Percentiles rank a stretch among this genome's conserved stretches.
Evolutionary conservation across 1,140 invertebrate genomes (phyloP).

Genomic region (Lepidotrigona ventralis): DNA sequence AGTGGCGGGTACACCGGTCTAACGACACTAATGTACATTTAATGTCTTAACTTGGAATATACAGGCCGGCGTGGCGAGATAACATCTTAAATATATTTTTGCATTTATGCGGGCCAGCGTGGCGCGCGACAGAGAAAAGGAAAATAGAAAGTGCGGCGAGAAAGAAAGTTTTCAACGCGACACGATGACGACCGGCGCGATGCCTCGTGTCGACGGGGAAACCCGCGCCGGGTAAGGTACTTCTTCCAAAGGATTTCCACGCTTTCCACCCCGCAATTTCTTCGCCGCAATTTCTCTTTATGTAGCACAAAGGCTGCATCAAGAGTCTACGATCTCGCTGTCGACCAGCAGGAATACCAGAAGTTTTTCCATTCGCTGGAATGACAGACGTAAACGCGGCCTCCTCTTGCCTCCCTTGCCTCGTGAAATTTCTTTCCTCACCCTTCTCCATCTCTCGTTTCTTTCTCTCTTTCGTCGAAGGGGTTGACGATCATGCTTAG

Average conservation of each 20-base stretch:
- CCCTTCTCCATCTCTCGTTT: background rate
- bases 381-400: constrained; percentile 39
- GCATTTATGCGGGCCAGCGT: constrained; percentile 56
- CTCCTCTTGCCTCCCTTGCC: constrained; percentile 31
- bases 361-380: constrained; percentile 66
- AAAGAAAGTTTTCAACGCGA: constrained; percentile 56
- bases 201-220: background rate
- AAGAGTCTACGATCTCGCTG: constrained; percentile 60
- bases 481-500: background rate
- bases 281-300: constrained; percentile 44
- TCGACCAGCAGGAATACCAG: constrained; percentile 58
- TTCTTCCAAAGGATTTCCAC: constrained; percentile 54
- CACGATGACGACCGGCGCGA: constrained; percentile 17
- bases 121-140: background rate
- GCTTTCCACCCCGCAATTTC: background rate
- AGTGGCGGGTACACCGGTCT: constrained; percentile 28
- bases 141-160: background rate
- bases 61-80: constrained; percentile 63
- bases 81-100: constrained; percentile 78
- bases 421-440: background rate
- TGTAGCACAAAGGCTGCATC: constrained; percentile 54
- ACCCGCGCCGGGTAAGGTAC: constrained; percentile 29
- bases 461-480: background rate
- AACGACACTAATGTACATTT: constrained; percentile 76
- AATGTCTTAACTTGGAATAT: constrained; percentile 78